These are phyloP conservation scores for Colinus virginianus DNA, from an alignment of 2,113 vertebrate genomes.

Conservation along the genomic window DNA sequence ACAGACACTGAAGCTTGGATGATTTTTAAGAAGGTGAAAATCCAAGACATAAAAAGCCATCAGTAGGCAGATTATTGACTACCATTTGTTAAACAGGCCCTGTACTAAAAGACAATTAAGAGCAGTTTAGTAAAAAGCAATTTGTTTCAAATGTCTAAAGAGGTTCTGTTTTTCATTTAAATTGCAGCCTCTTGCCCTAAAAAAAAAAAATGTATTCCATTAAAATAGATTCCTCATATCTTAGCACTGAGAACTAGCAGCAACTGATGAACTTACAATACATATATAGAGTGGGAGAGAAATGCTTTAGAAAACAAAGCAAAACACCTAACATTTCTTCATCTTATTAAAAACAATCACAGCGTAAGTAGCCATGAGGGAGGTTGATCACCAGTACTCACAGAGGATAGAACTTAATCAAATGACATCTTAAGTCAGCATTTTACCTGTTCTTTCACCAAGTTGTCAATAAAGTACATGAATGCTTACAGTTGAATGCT, in stretches of 20 bases:
- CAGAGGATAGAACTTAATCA: neutral
- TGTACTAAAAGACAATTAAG: neutral
- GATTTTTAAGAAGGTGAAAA: neutral
- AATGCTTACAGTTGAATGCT: neutral
- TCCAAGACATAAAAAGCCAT: neutral
- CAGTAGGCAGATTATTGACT: neutral
- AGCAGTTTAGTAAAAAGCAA: neutral
- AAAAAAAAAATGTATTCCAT: neutral
- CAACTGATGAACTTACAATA: neutral
- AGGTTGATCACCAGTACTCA: neutral
- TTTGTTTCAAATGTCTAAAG: neutral
- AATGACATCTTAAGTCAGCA: neutral
- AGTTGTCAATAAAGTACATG: fast-evolving
- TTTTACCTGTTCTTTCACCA: neutral
- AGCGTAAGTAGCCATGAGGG: neutral
- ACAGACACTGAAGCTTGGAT: fast-evolving
- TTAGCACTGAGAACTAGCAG: neutral
- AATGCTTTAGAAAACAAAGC: neutral
- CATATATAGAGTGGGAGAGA: neutral
- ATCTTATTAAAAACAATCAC: neutral
- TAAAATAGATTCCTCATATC: neutral
- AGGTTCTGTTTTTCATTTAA: neutral
- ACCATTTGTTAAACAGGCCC: neutral
- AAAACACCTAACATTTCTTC: neutral
- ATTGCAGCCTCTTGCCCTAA: neutral